Percentiles rank a stretch among this genome's conserved stretches.
These are phyloP conservation scores for Charaxes varanes DNA, from an alignment of 1,140 invertebrate genomes.

Conservation along the genomic window DNA sequence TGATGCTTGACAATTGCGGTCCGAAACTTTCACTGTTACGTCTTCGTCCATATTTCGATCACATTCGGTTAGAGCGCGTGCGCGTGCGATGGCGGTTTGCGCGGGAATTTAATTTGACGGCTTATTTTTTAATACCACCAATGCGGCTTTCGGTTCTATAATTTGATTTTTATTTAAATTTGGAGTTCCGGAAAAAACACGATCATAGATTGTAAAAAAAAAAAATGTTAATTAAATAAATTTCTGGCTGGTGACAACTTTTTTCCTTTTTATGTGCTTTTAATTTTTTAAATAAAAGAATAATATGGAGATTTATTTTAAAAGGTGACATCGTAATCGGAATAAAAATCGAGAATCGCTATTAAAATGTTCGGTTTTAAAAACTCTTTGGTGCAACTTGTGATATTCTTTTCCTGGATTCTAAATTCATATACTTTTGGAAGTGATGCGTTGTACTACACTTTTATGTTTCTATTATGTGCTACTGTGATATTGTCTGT, in stretches of 20 bases:
- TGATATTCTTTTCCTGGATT: constrained; percentile 38
- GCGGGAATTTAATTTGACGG: constrained; percentile 9
- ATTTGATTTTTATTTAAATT: too few relatives aligned
- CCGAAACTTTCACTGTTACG: constrained; percentile 58
- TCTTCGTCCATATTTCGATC: constrained; percentile 40
- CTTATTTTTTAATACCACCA: constrained; percentile 1
- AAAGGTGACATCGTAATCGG: constrained; percentile 7
- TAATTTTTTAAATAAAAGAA: too few relatives aligned
- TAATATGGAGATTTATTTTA: too few relatives aligned
- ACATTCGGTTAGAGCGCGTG: constrained; percentile 30
- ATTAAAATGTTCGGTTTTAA: constrained; percentile 59
- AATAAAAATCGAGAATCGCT: too few relatives aligned
- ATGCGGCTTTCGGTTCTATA: neutral
- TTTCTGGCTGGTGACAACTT: too few relatives aligned
- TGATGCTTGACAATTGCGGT: constrained; percentile 20
- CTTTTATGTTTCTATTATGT: constrained; percentile 23
- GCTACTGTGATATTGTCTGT: constrained; percentile 29
- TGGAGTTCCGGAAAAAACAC: too few relatives aligned
- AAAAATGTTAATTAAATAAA: too few relatives aligned
- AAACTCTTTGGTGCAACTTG: constrained; percentile 27
- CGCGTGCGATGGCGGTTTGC: constrained; percentile 15
- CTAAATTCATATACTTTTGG: constrained; percentile 43
- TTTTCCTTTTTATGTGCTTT: too few relatives aligned
- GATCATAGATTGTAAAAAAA: too few relatives aligned
- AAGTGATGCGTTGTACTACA: constrained; percentile 32